Evolutionary conservation across 2,113 vertebrate species (phyloP).

Genomic region (Toxotes jaculatrix): DNA sequence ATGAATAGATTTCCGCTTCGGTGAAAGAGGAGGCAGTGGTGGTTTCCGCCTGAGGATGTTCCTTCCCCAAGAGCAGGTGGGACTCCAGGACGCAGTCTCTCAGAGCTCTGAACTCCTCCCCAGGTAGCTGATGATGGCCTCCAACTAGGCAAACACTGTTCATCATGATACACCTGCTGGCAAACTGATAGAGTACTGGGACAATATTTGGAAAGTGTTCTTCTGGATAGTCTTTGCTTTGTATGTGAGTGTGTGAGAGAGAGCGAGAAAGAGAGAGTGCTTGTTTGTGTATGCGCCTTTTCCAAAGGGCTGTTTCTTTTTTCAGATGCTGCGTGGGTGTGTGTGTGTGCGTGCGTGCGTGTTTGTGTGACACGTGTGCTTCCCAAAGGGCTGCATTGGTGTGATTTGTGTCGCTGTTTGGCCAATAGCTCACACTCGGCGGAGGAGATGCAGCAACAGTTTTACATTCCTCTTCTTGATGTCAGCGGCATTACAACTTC

Average conservation of each 20-base stretch:
- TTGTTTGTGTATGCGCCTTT: conserved; percentile 11
- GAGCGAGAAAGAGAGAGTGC: not conserved
- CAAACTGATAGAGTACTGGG: conserved; percentile 58
- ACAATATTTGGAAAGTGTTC: conserved; percentile 74
- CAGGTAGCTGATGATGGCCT: conserved; percentile 65
- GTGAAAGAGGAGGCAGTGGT: conserved; percentile 38
- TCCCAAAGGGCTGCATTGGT: conserved; percentile 2
- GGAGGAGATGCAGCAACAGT: not conserved
- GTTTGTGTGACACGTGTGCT: not conserved
- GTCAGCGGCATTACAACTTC: not conserved
- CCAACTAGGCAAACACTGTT: conserved; percentile 72
- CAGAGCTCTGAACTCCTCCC: conserved; percentile 59
- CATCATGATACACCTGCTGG: conserved; percentile 65
- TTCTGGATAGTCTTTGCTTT: conserved; percentile 40
- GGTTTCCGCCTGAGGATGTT: conserved; percentile 65
- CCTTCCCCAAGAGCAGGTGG: conserved; percentile 67
- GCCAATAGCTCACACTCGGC: conserved; percentile 1
- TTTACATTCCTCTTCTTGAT: not conserved
- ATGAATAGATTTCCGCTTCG: conserved; percentile 77
- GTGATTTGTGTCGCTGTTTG: conserved; percentile 31
- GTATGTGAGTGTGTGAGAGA: conserved; percentile 1
- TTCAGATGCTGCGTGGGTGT: not conserved
- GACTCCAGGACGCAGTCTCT: conserved; percentile 51
- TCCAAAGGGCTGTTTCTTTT: conserved; percentile 6
- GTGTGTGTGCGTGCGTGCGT: not conserved